A percentile compares a stretch with the other conserved stretches of the same genome.
Evolutionary conservation across 2,888 invertebrate genomes (phyloP).

Genomic region (Heliconius erato): DNA sequence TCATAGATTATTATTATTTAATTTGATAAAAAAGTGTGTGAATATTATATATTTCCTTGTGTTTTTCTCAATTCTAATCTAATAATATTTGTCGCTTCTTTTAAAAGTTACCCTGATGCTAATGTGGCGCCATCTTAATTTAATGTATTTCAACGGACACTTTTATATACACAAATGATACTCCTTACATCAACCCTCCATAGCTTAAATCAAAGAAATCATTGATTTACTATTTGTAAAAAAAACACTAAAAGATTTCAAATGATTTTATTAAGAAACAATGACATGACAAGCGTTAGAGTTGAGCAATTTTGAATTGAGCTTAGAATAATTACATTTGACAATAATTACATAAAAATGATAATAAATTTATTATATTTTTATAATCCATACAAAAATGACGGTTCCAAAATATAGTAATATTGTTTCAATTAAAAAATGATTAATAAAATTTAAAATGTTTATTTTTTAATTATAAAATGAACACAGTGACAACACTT

Average conservation of each 20-base stretch:
- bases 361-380: neutral
- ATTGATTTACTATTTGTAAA: neutral
- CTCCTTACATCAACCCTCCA: too few species aligned
- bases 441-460: neutral
- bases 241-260: neutral
- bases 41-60: too few species aligned
- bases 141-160: too few species aligned
- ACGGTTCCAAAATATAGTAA: neutral
- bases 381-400: conserved; percentile 9
- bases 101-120: too few species aligned
- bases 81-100: too few species aligned
- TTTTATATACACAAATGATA: too few species aligned
- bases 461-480: neutral
- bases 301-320: conserved; percentile 20
- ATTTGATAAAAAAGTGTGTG: too few species aligned
- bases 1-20: too few species aligned
- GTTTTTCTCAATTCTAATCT: too few species aligned
- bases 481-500: neutral
- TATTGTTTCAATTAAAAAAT: neutral
- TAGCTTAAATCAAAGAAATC: too few species aligned
- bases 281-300: conserved; percentile 26
- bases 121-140: too few species aligned
- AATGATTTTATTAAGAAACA: conserved; percentile 25
- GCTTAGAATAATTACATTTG: neutral
- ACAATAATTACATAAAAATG: neutral